Conservation (phyloP, 2,113 vertebrate species). For the Mustelus asterias region DNA sequence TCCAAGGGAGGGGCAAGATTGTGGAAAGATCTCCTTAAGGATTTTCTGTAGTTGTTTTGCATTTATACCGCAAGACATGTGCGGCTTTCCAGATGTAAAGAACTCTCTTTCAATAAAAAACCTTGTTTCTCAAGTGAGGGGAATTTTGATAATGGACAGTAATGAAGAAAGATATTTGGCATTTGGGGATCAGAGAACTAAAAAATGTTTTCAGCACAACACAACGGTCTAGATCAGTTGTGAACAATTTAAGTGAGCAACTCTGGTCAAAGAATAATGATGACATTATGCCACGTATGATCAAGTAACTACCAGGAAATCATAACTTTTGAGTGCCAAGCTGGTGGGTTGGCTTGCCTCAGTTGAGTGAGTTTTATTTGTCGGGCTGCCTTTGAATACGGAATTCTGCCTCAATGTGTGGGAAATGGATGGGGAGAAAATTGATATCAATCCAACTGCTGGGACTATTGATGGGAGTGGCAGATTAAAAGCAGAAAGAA, state of each 20-base stretch:
- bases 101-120: background rate
- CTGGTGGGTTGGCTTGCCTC: background rate
- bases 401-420: background rate
- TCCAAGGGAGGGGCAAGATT: slow-evolving; percentile 7
- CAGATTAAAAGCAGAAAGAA: no score
- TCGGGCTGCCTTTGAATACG: no score
- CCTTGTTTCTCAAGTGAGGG: background rate
- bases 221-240: slow-evolving; percentile 13
- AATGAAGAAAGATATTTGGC: background rate
- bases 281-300: slow-evolving; percentile 13
- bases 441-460: background rate
- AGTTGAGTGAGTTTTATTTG: background rate
- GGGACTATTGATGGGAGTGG: background rate
- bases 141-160: slow-evolving; percentile 24
- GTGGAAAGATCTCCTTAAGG: background rate
- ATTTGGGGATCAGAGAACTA: slow-evolving; percentile 21
- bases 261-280: background rate
- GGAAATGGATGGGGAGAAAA: background rate
- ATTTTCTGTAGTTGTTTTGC: background rate
- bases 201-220: background rate
- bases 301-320: background rate
- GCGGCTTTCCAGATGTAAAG: slow-evolving; percentile 22
- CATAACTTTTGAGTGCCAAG: background rate
- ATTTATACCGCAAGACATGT: background rate
- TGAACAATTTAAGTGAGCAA: background rate